A percentile compares a stretch with the other conserved stretches of the same genome.
These are phyloP conservation scores for Drosophila paramelanica DNA, from an alignment of 2,888 invertebrate species.

Conservation along the genomic window DNA sequence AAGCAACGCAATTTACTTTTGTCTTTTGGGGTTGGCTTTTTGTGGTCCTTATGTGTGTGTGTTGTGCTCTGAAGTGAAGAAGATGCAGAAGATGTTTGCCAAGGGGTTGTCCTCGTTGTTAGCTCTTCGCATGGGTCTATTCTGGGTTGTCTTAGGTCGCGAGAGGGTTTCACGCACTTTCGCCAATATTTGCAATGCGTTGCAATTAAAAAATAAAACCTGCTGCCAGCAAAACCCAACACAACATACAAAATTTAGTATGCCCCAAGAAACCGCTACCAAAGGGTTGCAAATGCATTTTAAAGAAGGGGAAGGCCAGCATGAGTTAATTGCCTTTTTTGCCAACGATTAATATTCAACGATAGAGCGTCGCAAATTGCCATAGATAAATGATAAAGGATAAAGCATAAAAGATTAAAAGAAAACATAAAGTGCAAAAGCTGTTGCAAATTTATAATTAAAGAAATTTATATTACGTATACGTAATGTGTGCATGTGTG, in stretches of 20 bases:
- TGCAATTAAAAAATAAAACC: slow-evolving; percentile 66
- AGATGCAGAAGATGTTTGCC: slow-evolving; percentile 26
- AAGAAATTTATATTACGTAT: slow-evolving; percentile 34
- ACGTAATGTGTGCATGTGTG: slow-evolving; percentile 21
- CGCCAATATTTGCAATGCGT: slow-evolving; percentile 66
- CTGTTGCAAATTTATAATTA: slow-evolving; percentile 36
- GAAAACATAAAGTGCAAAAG: slow-evolving; percentile 1
- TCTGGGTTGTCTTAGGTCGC: slow-evolving; percentile 37
- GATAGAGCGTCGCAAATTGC: slow-evolving; percentile 50
- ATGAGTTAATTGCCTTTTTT: slow-evolving; percentile 56
- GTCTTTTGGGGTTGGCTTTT: slow-evolving; percentile 65
- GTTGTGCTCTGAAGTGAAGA: neutral
- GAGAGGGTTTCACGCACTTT: slow-evolving; percentile 56
- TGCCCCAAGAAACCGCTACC: slow-evolving; percentile 5
- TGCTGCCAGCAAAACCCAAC: slow-evolving; percentile 17
- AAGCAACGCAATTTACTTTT: slow-evolving; percentile 76
- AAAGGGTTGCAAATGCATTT: slow-evolving; percentile 23
- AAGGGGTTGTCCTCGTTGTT: slow-evolving; percentile 32
- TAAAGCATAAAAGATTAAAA: slow-evolving; percentile 5
- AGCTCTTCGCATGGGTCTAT: too few relatives aligned
- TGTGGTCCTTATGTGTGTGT: slow-evolving; percentile 39
- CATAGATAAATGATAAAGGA: slow-evolving; percentile 40
- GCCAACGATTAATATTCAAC: slow-evolving; percentile 34
- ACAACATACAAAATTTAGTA: slow-evolving; percentile 54
- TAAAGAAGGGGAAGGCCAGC: neutral